phyloP scores from a whole-genome alignment of 2,797 vertebrate genomes.

The Simalia tracyae region DNA sequence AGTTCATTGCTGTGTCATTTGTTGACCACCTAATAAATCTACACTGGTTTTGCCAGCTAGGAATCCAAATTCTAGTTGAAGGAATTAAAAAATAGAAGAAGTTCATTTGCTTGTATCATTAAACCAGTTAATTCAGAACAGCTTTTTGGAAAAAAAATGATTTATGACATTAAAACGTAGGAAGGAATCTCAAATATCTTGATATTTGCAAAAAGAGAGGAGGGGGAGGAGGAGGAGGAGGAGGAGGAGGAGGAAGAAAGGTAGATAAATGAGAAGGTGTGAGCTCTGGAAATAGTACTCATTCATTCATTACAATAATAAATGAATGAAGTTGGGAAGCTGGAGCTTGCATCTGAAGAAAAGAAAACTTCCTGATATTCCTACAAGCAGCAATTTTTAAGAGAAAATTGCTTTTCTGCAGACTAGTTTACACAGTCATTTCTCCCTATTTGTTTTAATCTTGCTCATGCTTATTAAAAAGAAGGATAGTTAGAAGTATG shows the following conservation, averaged over 20 bases:
- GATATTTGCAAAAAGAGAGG: not conserved
- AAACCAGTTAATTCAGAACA: not conserved
- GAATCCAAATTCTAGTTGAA: not conserved
- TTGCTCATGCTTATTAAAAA: not conserved
- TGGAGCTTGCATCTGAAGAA: constrained; percentile 50
- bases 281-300: constrained; percentile 45
- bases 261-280: not conserved
- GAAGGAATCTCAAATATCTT: not conserved
- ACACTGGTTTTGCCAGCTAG: not conserved
- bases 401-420: not conserved
- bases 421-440: not conserved
- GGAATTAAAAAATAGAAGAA: not conserved
- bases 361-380: constrained; percentile 53
- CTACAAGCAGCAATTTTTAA: constrained; percentile 17
- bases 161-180: not conserved
- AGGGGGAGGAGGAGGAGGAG: too few species aligned
- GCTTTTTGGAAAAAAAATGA: not conserved
- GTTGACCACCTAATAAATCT: not conserved
- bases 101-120: not conserved
- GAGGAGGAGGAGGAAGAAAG: not conserved
- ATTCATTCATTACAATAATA: not conserved
- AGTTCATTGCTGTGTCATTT: not conserved
- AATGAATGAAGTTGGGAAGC: not conserved
- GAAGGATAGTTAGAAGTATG: not conserved
- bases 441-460: not conserved